Conservation (phyloP, 2,113 vertebrate genomes). For the Bambusicola thoracicus region DNA sequence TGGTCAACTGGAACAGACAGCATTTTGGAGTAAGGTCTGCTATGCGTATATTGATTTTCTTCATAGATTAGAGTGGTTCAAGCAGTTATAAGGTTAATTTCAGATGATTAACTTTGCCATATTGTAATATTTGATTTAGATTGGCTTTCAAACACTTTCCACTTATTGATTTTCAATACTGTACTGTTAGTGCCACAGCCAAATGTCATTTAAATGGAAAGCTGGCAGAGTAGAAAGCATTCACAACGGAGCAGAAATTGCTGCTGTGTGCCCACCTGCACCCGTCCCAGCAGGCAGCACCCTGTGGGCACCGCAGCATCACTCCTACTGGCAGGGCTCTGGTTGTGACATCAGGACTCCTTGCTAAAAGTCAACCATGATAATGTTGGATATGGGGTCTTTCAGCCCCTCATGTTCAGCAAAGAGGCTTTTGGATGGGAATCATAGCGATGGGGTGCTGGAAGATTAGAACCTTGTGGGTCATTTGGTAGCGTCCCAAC, state of each 20-base stretch:
- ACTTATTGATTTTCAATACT: slow-evolving; percentile 82
- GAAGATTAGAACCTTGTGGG: not conserved
- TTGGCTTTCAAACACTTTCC: slow-evolving; percentile 79
- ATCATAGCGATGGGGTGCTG: not conserved
- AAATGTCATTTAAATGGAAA: slow-evolving; percentile 71
- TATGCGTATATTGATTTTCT: slow-evolving; percentile 75
- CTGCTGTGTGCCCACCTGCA: not conserved
- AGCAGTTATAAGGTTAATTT: slow-evolving; percentile 84
- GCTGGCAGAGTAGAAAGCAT: slow-evolving; percentile 34
- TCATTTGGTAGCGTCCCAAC: not conserved
- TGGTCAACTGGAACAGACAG: slow-evolving; percentile 9
- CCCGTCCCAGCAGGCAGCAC: too few relatives aligned
- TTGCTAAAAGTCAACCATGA: not conserved
- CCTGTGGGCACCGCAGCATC: rapidly evolving
- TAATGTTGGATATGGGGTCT: not conserved
- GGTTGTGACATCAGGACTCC: not conserved
- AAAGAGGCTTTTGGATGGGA: not conserved
- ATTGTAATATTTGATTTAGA: slow-evolving; percentile 83
- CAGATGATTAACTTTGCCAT: slow-evolving; percentile 81
- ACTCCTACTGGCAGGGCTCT: not conserved
- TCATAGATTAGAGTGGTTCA: slow-evolving; percentile 75
- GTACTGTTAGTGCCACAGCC: slow-evolving; percentile 69
- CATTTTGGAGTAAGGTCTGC: slow-evolving; percentile 21
- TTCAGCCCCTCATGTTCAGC: not conserved
- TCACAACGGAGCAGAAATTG: slow-evolving; percentile 17